Conservation (phyloP, 2,888 invertebrate genomes). For the Trachelus iudaicus region DNA sequence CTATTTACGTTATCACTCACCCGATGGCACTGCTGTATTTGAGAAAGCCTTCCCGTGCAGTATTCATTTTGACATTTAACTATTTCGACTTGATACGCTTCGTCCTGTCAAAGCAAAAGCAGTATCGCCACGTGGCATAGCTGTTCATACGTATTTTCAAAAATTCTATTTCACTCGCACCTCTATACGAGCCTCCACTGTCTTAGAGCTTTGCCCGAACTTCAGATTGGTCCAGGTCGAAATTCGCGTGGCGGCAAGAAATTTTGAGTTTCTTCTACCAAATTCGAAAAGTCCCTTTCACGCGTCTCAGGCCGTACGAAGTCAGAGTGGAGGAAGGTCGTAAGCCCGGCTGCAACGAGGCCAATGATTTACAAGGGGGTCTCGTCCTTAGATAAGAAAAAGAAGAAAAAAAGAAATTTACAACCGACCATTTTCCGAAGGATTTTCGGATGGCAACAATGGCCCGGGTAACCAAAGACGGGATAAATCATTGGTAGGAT, state of each 20-base stretch:
- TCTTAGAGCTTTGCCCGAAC: not conserved
- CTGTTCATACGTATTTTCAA: not conserved
- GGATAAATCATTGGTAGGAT: slow-evolving; percentile 45
- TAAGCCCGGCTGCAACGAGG: not conserved
- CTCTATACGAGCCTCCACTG: too few species aligned
- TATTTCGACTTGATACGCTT: not conserved
- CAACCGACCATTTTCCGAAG: slow-evolving; percentile 2
- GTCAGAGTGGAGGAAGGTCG: not conserved
- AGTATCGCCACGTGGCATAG: not conserved
- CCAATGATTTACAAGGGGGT: not conserved
- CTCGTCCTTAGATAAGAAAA: not conserved
- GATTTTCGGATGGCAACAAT: not conserved
- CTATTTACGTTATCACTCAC: not conserved
- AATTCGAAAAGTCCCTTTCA: not conserved
- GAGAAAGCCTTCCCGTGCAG: not conserved
- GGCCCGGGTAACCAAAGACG: slow-evolving; percentile 50
- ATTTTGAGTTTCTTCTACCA: not conserved
- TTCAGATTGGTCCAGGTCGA: not conserved
- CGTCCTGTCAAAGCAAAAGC: not conserved
- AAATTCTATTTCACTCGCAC: not conserved
- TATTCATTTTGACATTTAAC: not conserved
- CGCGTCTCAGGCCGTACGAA: not conserved
- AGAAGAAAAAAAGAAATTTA: not conserved
- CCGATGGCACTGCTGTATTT: not conserved
- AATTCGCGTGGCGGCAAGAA: not conserved